phyloP scores from a whole-genome alignment of 2,113 vertebrate genomes.

The Zingel zingel region DNA sequence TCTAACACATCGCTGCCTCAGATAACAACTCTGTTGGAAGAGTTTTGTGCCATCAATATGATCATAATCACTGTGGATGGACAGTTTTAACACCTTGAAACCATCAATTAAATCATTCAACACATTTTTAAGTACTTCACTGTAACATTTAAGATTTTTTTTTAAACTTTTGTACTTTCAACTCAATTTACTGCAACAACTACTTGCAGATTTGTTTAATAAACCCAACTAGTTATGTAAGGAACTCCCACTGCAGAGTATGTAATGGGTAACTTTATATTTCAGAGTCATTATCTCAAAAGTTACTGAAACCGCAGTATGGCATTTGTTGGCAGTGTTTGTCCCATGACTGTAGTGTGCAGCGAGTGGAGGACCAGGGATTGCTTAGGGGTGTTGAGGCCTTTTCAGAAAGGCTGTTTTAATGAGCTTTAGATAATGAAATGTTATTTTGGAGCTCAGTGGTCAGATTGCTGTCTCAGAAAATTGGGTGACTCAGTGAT shows the following conservation, averaged over 20 bases:
- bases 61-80: constrained; percentile 18
- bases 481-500: constrained; percentile 57
- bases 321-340: constrained; percentile 33
- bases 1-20: constrained; percentile 67
- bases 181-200: background rate
- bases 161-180: background rate
- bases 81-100: constrained; percentile 23
- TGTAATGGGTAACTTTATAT: constrained; percentile 10
- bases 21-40: constrained; percentile 52
- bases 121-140: background rate
- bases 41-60: constrained; percentile 36
- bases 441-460: constrained; percentile 66
- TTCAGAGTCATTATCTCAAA: constrained; percentile 11
- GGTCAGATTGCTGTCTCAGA: constrained; percentile 56
- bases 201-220: background rate
- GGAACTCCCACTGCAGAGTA: background rate
- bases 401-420: constrained; percentile 60
- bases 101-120: background rate
- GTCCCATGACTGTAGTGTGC: constrained; percentile 46
- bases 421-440: constrained; percentile 76
- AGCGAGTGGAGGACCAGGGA: constrained; percentile 10
- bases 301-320: constrained; percentile 9
- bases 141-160: background rate
- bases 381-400: constrained; percentile 39
- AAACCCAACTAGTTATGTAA: background rate